Base-by-base conservation (phyloP, 2,797 vertebrate species). In the Malurus leucopterus region DNA sequence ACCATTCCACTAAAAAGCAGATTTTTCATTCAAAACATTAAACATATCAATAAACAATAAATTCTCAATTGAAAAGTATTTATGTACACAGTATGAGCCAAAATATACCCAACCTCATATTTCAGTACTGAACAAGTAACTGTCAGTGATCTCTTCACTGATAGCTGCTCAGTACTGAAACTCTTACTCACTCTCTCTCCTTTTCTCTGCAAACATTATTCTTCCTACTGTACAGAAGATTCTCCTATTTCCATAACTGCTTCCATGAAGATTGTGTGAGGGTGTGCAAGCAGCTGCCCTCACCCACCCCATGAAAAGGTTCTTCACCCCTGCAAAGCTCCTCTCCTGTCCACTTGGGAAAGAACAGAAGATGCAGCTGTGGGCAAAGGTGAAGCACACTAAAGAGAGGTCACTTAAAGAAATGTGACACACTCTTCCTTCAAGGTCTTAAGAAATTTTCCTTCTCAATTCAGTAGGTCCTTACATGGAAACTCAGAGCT, bases 1-100 rank as follows among this genome's bases (percentile, higher is more conserved):
- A 75, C 46, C 32, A 75, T 41, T 67, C 67, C 63, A 50, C 53
- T 86, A 86, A 86, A 95, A 73, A 87, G 19, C 47, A 72, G 43
- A 50, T 89, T 81, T 93, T 93, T 92, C 50, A 90, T 70, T 86
- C 83, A 91, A 92, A 92, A 90, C n/a, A 88, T 87, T 85, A 87
- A 93, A 62, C 23, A 85, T 7, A 90, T 84, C 64, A 89, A 78
- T 67, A 90, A 93, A 89, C 65, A 95, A 84, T 86, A 88, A 76
- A 88, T 84, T 89, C 40, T 75, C 79, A 88, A 95, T 94, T 88
- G 90, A 65, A 62, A 93, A 90, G 69, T 69, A 92, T 83, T 92
- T 86, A 63, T 74, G 82, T 88, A 90, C 43, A 84, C 24, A 43
- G 21, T 6, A 43, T 55, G 16, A 90, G 65, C 84, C 88, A 93